A percentile compares a stretch with the other conserved stretches of the same genome.
phyloP scores from a whole-genome alignment of 2,888 invertebrate species.

The Ecliptopera silaceata region DNA sequence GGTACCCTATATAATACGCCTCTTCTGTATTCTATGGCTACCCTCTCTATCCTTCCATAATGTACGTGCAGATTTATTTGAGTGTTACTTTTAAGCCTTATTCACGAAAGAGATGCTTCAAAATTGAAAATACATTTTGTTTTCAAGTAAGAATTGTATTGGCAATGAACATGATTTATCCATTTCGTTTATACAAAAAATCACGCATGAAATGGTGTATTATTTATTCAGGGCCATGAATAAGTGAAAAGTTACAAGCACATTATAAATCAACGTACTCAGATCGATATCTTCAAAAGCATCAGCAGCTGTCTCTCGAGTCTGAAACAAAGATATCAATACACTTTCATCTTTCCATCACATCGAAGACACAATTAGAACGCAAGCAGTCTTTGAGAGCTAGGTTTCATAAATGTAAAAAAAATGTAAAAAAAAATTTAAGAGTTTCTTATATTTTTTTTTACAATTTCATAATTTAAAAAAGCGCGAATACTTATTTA shows the following conservation, averaged over 20 bases:
- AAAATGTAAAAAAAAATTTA: no score
- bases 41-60: no score
- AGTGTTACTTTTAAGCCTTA: no score
- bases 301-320: slow-evolving; percentile 17
- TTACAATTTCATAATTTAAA: no score
- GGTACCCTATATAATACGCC: no score
- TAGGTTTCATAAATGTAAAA: no score
- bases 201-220: neutral
- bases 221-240: neutral
- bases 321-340: slow-evolving; percentile 24
- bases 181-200: neutral
- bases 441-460: no score
- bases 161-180: neutral
- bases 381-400: no score
- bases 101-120: no score
- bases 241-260: neutral
- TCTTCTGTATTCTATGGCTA: no score
- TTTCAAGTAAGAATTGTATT: neutral
- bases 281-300: slow-evolving; percentile 28
- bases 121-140: neutral
- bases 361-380: neutral
- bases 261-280: slow-evolving; percentile 24
- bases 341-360: slow-evolving; percentile 20
- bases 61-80: no score
- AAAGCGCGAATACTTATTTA: no score